Base-by-base conservation (phyloP, 2,888 invertebrate species). In the Magallana nippona region DNA sequence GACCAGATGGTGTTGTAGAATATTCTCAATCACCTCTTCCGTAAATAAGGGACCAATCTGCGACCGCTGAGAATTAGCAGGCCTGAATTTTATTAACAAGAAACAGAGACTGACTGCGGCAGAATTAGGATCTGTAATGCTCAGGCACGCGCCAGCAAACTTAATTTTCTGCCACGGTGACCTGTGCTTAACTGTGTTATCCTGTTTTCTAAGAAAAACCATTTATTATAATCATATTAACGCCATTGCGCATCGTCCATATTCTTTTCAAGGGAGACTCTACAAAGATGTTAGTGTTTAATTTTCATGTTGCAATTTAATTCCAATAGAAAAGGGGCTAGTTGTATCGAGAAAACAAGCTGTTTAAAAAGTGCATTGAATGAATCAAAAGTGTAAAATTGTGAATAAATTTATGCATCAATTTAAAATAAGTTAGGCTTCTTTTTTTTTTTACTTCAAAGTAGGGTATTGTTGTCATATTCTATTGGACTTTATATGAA, bases 141-240 rank as follows among this genome's bases (percentile, higher is more conserved):
- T 13, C 11, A n/a, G 83, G 77, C 80, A 80, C 80, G 80, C 63
- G 83, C 58, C 77, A 80, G 44, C 27, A 83, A 83, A 83, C 80
- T 80, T 83, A 83, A 83, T 83, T 83, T 71, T 77, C 63, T 80
- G 83, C 77, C 56, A 77, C 15, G 57, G 58, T 83, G 57, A 80
- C 56, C 83, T 81, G 27, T 83, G 63, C 56, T 71, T 80, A 77
- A 80, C 10, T 1, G 27, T 71, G 71, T 71, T 71, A 71, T 27
- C 32, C 27, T 71, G 71, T 19, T 71, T 71, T 32, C 71, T 11
- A 22, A 81, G 63, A 55, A 82, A 58, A 58, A 78, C 19, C 58
- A 32, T 58, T 60, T 78, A 82, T 82, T 82, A 78, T 22, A 60
- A 60, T 78, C 82, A 82, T 60, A 82, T 82, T 78, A 82, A 55